phyloP scores from a whole-genome alignment of 2,888 invertebrate species.

The Lepidonotus clava region DNA sequence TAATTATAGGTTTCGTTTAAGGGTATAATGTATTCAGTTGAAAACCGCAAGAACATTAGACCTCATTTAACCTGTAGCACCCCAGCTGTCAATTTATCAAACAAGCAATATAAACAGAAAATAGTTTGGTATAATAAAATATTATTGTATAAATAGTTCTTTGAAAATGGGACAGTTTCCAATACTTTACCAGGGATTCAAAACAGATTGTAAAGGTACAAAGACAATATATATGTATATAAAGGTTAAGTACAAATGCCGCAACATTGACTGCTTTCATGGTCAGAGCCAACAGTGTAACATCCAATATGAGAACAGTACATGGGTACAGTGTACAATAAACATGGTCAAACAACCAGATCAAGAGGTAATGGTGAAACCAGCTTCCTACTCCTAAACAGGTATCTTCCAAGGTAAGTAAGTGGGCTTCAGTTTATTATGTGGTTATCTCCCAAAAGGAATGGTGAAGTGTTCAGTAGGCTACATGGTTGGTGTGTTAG shows the following conservation, averaged over 20 bases:
- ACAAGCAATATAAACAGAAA: constrained; percentile 3
- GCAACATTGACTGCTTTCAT: neutral
- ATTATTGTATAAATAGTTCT: constrained; percentile 15
- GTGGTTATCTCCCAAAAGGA: no score
- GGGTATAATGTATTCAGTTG: neutral
- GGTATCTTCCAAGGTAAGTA: no score
- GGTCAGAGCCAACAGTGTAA: no score
- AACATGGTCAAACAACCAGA: no score
- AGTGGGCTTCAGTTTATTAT: no score
- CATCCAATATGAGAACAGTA: no score
- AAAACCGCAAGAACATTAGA: neutral
- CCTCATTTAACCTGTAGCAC: constrained; percentile 18
- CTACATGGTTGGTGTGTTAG: no score
- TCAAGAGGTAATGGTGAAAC: no score
- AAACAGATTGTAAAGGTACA: constrained; percentile 18
- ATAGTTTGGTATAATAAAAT: constrained; percentile 28
- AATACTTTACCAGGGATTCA: constrained; percentile 3
- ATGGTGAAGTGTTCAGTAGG: no score
- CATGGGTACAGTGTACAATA: no score
- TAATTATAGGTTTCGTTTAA: neutral
- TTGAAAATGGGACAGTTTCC: neutral
- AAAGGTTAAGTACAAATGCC: constrained; percentile 39
- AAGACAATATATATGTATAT: constrained; percentile 17
- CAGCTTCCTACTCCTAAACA: no score
- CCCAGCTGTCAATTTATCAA: constrained; percentile 5